Evolutionary conservation across 2,888 invertebrate genomes (phyloP), one percentile per base, ranked within the genome.

Genomic region (Aphelenchoides bicaudatus): DNA sequence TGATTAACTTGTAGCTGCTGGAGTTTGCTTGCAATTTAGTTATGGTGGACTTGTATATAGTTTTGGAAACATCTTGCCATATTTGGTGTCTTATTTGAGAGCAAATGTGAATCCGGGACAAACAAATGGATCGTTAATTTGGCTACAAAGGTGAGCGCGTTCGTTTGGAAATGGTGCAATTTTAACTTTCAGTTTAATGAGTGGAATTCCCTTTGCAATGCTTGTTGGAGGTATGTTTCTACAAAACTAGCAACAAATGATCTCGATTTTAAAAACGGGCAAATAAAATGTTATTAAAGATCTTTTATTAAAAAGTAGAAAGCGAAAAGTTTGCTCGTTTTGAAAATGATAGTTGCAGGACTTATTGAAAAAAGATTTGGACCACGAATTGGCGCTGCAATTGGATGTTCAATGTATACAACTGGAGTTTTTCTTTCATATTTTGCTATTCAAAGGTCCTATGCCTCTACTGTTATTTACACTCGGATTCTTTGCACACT

Each of bases 11-110:
- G 13, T 71, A 13, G 43, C 59, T 8, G 75, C 73, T n/a, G 74
- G 74, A 13, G 64, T 75, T 25, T 39, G 70, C 39, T 59, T 70
- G 25, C 74, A 74, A 71, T 63, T 71, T 25, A 73, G 70, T 2
- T 69, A 68, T 34, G n/a, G n/a, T n/a, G 73, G 74, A 38, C 63
- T 71, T 38, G 74, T 77, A 27, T 76, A 76, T 57, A 75, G 74
- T n/a, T 76, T 74, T 52, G 75, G 76, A 10, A 76, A 76, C 50
- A 62, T 76, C 21, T 63, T 76, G 37, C 76, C 76, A 5, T 76
- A 76, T 58, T 58, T 76, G 21, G 75, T 75, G 3, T 76, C 76
- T 4, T 76, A 76, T 63, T 63, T 73, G 23, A 63, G 75, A 59
- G 73, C 71, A 70, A 71, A 75, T 62, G 65, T 74, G 37, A 62